phyloP scores from a whole-genome alignment of 2,888 invertebrate genomes.

The Rhorus exstirpatorius region DNA sequence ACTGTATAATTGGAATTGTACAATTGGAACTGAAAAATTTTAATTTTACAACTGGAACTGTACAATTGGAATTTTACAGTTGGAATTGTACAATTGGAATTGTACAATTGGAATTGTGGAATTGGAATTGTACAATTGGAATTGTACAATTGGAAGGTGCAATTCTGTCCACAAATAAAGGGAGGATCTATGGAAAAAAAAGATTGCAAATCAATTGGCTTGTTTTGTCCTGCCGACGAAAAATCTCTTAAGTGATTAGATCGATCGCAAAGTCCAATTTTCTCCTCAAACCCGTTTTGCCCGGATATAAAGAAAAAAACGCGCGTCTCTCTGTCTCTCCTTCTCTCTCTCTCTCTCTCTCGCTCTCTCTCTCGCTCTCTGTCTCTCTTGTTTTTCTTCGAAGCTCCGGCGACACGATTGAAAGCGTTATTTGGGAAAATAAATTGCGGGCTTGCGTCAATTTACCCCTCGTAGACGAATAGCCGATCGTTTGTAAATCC shows the following conservation, averaged over 20 bases:
- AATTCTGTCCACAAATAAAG: not conserved
- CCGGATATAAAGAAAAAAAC: constrained; percentile 43
- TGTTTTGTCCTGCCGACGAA: constrained; percentile 34
- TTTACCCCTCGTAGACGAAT: constrained; percentile 62
- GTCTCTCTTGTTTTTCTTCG: constrained; percentile 12
- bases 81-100: too few species aligned
- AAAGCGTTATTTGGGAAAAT: constrained; percentile 57
- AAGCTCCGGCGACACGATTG: constrained; percentile 53
- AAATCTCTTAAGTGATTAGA: constrained; percentile 64
- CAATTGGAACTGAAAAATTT: not conserved
- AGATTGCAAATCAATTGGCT: constrained; percentile 11
- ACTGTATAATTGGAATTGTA: not conserved
- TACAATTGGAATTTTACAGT: too few species aligned
- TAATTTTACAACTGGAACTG: not conserved
- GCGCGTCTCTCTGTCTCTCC: constrained; percentile 17
- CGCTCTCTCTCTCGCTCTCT: constrained; percentile 1
- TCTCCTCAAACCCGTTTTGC: constrained; percentile 36
- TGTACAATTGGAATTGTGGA: too few species aligned
- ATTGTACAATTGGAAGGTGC: not conserved
- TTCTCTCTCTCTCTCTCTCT: not conserved
- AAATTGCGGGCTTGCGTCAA: constrained; percentile 66
- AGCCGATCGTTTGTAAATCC: constrained; percentile 71
- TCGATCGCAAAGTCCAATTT: constrained; percentile 62
- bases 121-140: too few species aligned
- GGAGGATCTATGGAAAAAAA: not conserved